Evolutionary conservation across 2,113 vertebrate genomes (phyloP).

Genomic region (Stegastes partitus): DNA sequence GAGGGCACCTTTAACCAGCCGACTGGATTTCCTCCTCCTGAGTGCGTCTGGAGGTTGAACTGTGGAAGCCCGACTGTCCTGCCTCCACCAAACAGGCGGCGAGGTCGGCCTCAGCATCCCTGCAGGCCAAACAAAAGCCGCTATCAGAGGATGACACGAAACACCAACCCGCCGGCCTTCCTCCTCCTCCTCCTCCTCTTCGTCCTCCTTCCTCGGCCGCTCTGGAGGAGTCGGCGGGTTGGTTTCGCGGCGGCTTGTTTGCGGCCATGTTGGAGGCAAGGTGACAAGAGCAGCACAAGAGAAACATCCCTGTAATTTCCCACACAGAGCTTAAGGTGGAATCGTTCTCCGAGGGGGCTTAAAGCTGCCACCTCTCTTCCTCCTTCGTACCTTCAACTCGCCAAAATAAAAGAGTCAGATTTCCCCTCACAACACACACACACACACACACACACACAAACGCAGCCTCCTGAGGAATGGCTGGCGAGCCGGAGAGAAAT

Average conservation of each 20-base stretch:
- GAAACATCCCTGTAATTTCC: slow-evolving; percentile 78
- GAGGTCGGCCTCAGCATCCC: slow-evolving; percentile 48
- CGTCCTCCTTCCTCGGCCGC: slow-evolving; percentile 16
- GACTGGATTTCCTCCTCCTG: too few species aligned
- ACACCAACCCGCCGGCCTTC: slow-evolving; percentile 53
- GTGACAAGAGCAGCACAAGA: slow-evolving; percentile 78
- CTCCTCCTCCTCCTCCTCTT: slow-evolving; percentile 52
- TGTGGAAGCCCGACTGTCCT: too few species aligned
- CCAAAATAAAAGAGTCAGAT: slow-evolving; percentile 40
- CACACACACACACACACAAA: slow-evolving; percentile 43
- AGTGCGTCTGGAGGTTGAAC: too few species aligned
- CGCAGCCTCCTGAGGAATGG: slow-evolving; percentile 73
- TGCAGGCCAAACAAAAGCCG: slow-evolving; percentile 52
- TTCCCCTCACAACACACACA: slow-evolving; percentile 20
- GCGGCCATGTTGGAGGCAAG: slow-evolving; percentile 80
- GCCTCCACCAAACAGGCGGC: slow-evolving; percentile 1
- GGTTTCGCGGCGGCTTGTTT: slow-evolving; percentile 68
- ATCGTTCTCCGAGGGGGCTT: slow-evolving; percentile 57
- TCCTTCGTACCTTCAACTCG: slow-evolving; percentile 45
- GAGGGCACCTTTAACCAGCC: too few species aligned
- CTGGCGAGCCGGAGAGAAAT: slow-evolving; percentile 80
- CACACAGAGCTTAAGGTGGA: slow-evolving; percentile 79
- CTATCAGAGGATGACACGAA: slow-evolving; percentile 67
- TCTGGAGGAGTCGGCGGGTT: slow-evolving; percentile 54
- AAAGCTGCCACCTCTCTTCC: slow-evolving; percentile 52